Base-by-base conservation (phyloP, 2,888 invertebrate genomes). In the Lasioglossum morio region DNA sequence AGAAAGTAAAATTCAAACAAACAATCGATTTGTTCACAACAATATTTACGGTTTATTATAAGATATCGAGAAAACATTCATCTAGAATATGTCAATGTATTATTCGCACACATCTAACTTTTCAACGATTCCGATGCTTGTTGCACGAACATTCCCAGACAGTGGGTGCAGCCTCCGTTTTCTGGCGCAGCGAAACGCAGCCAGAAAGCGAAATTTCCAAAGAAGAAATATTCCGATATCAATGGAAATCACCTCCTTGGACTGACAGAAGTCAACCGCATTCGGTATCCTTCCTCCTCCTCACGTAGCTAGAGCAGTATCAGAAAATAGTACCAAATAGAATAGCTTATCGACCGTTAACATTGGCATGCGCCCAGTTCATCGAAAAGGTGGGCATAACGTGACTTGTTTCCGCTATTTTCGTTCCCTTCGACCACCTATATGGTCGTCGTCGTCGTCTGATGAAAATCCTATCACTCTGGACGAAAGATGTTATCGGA, bases 351-450 rank as follows among this genome's bases (percentile, higher is more conserved):
- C 87, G 87, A 82, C 84, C 87, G 88, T 91, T 91, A 91, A 87
- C 91, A 91, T 91, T 92, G 91, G 92, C 92, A 89, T 88, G 89
- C 87, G 87, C 84, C 90, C 91, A 90, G 87, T 89, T 90, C 78
- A 84, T 77, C 82, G 85, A 88, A 88, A 86, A 89, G 91, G 82
- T 86, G 79, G 43, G 57, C 84, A 87, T 81, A 88, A 90, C 91
- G 91, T 91, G 92, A 91, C 91, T 90, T 86, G 92, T 87, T 89
- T 92, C 87, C 91, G 84, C 84, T 91, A 92, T 91, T 91, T 80
- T 66, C 82, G 60, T 70, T 81, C 77, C 16, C 72, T 81, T 48
- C 48, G 76, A 34, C n/a, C 76, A 53, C 53, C 77, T 66, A 60
- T 57, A 76, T 78, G 81, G 84, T 77, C 75, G 74, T 57, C 34